Evolutionary conservation across 2,888 invertebrate species (phyloP), one percentile per base, ranked within the genome.

Genomic region (Uloborus plumipes): DNA sequence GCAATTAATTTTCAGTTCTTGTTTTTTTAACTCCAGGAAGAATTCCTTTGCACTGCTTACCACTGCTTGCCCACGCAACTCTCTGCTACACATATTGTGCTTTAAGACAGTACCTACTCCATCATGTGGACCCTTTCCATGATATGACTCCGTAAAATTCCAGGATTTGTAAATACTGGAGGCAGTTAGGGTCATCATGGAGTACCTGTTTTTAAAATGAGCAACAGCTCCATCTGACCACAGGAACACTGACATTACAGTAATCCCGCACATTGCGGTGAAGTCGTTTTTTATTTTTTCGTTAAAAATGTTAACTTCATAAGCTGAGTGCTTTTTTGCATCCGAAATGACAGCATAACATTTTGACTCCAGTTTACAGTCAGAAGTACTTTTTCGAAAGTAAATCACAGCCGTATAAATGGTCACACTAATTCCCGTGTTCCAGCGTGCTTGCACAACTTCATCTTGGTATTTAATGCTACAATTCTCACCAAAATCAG

Each of bases 41-140:
- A 31, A 31, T 4, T 31, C 31, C 7, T 31, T 31, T 31, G 31
- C 2, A 31, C 7, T 31, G 31, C 31, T 31, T 7, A 31, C 31
- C 2, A 31, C 31, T 4, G 31, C 31, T 31, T 31, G 31, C 31
- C 31, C 31, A 4, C 31, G 2, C 22, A 59, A 18, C 2, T 15
- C 22, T 20, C 22, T 59, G 7, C 22, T 18, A 9, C 59, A 59
- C n/a, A 59, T 20, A 59, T 1, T 14, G 14, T 26, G 14, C 18
- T 59, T 59, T 18, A 59, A 6, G 18, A 59, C 59, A n/a, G 59
- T 20, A 2, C 59, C 59, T 18, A 59, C 20, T 3, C 59, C 59
- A 59, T 59, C 59, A 59, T 59, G 59, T 2, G 59, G 59, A 11
- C 59, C 59, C 9, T 59, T 59, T 14, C 59, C 59, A 59, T 59